phyloP scores from a whole-genome alignment of 2,888 invertebrate genomes.

The Dryomyza anilis region DNA sequence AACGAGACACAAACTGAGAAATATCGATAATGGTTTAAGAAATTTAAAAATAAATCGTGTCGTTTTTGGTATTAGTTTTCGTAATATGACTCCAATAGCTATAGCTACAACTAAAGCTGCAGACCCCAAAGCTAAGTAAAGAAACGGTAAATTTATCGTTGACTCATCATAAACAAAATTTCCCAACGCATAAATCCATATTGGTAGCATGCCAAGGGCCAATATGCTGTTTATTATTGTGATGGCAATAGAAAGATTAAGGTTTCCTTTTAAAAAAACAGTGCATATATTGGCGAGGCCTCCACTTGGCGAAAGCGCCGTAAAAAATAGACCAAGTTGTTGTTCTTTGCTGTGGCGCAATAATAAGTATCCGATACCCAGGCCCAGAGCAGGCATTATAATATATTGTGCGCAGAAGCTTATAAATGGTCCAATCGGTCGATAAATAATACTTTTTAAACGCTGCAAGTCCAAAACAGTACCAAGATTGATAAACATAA shows the following conservation, averaged over 20 bases:
- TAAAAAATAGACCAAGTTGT: conserved; percentile 82
- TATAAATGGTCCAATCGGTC: conserved; percentile 76
- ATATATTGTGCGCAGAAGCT: conserved; percentile 77
- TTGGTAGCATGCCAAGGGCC: conserved; percentile 84
- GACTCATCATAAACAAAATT: conserved; percentile 71
- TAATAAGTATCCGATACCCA: conserved; percentile 53
- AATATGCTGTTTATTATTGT: conserved; percentile 85
- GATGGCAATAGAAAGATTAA: conserved; percentile 90
- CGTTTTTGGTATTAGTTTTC: conserved; percentile 69
- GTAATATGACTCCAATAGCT: conserved; percentile 68
- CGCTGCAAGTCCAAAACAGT: conserved; percentile 79
- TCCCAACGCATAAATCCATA: conserved; percentile 86
- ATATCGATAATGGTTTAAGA: conserved; percentile 78
- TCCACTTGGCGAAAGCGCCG: conserved; percentile 83
- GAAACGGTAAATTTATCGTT: conserved; percentile 75
- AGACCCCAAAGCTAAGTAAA: conserved; percentile 73
- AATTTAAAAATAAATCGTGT: conserved; percentile 74
- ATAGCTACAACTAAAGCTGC: conserved; percentile 75
- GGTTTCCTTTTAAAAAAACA: conserved; percentile 84
- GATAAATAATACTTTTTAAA: conserved; percentile 68
- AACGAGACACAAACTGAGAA: conserved; percentile 78
- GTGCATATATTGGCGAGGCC: conserved; percentile 96
- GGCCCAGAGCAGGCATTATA: conserved; percentile 76
- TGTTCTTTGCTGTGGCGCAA: conserved; percentile 70
- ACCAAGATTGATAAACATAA: conserved; percentile 86